Conservation (phyloP, 2,113 vertebrate genomes). For the Xiphophorus maculatus region DNA sequence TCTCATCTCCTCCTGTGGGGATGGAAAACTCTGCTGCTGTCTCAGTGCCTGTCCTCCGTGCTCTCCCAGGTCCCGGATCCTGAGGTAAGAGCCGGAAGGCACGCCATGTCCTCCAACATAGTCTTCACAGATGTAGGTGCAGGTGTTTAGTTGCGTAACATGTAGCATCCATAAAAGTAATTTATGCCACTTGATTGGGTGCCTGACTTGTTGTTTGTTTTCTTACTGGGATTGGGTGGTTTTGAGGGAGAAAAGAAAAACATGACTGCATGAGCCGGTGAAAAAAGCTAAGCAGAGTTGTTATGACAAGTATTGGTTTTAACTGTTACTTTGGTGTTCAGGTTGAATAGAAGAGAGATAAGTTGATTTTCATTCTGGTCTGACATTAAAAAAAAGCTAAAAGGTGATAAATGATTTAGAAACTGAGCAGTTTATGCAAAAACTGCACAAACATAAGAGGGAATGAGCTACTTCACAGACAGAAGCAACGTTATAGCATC, state of each 20-base stretch:
- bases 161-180: constrained; percentile 14
- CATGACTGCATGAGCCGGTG: constrained; percentile 9
- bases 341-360: neutral
- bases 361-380: neutral
- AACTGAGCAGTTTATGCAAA: neutral
- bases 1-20: constrained; percentile 64
- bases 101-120: constrained; percentile 41
- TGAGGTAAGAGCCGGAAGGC: constrained; percentile 76
- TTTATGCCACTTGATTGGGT: constrained; percentile 10
- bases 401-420: neutral
- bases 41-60: constrained; percentile 73
- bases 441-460: neutral
- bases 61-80: constrained; percentile 81
- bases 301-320: neutral
- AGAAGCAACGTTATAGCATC: neutral
- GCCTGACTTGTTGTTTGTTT: constrained; percentile 4
- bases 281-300: neutral
- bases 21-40: constrained; percentile 73
- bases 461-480: neutral
- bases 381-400: neutral
- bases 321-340: constrained; percentile 17
- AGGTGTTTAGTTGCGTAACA: constrained; percentile 16
- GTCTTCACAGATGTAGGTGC: constrained; percentile 20
- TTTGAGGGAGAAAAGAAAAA: constrained; percentile 15
- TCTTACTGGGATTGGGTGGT: constrained; percentile 1